phyloP scores from a whole-genome alignment of 2,888 invertebrate species.

The Malachius bipustulatus region DNA sequence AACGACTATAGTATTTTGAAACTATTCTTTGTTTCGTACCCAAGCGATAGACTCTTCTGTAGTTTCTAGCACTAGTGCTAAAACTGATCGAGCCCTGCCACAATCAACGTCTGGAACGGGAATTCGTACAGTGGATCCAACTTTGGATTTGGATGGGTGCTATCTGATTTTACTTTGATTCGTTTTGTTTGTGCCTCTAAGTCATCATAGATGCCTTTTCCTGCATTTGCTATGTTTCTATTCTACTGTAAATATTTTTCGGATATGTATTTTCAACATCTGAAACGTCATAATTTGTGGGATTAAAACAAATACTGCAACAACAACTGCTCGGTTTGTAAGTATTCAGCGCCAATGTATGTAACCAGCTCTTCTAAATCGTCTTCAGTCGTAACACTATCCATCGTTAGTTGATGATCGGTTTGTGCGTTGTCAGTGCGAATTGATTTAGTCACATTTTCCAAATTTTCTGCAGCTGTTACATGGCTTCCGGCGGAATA shows the following conservation, averaged over 20 bases:
- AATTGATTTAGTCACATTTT: too few relatives aligned
- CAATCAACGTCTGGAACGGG: constrained; percentile 17
- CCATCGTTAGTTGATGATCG: too few relatives aligned
- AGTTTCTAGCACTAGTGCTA: constrained; percentile 16
- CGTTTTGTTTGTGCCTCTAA: constrained; percentile 14
- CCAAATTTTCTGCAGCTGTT: too few relatives aligned
- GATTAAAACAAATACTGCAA: too few relatives aligned
- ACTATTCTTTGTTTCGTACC: constrained; percentile 15
- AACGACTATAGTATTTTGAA: constrained; percentile 13
- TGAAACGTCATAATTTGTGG: too few relatives aligned
- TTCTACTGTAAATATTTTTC: constrained; percentile 6
- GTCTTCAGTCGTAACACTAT: constrained; percentile 3
- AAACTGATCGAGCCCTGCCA: constrained; percentile 16
- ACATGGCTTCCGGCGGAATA: too few relatives aligned
- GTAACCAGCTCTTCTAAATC: constrained; percentile 4
- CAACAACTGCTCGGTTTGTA: too few relatives aligned
- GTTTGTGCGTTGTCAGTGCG: too few relatives aligned
- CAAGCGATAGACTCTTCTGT: constrained; percentile 17
- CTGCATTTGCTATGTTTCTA: constrained; percentile 9
- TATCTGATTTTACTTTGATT: constrained; percentile 17
- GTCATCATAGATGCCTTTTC: constrained; percentile 12
- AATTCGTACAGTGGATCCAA: constrained; percentile 16
- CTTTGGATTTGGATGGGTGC: constrained; percentile 13
- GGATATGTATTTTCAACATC: too few relatives aligned
- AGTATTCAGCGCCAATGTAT: constrained; percentile 3